Percentiles rank a stretch among this genome's conserved stretches.
phyloP scores from a whole-genome alignment of 2,888 invertebrate species.

The Parthenolecanium corni region DNA sequence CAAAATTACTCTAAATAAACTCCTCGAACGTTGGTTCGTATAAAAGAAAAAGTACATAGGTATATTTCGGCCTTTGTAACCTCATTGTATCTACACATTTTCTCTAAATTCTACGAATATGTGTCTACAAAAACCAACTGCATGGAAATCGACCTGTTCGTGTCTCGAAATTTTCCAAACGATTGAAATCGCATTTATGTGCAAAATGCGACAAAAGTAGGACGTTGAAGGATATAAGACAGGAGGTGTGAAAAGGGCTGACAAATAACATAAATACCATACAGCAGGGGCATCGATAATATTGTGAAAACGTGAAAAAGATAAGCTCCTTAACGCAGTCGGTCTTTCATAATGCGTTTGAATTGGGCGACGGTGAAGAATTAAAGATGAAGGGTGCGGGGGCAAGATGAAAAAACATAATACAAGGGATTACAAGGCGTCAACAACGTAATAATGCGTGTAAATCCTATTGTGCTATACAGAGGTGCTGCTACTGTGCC shows the following conservation, averaged over 20 bases:
- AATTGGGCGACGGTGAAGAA: neutral
- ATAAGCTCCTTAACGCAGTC: conserved; percentile 16
- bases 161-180: conserved; percentile 6
- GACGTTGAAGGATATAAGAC: neutral
- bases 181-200: neutral
- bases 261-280: neutral
- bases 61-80: too few relatives aligned
- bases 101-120: too few relatives aligned
- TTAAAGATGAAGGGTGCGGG: neutral
- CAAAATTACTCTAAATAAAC: too few relatives aligned
- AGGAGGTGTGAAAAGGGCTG: neutral
- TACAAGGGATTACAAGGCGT: conserved; percentile 20
- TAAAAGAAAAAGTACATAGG: too few relatives aligned
- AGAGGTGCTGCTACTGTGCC: conserved; percentile 8
- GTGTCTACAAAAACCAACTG: too few relatives aligned
- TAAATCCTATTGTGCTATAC: conserved; percentile 24
- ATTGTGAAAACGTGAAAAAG: neutral
- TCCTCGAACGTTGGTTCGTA: too few relatives aligned
- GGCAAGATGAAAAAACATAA: neutral
- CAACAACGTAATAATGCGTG: conserved; percentile 26
- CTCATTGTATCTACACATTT: too few relatives aligned
- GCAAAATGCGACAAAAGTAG: neutral
- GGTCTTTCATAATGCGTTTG: conserved; percentile 9
- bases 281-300: neutral
- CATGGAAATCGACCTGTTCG: neutral